A percentile compares a stretch with the other conserved stretches of the same genome.
These are phyloP conservation scores for Nephrotoma guestfalica DNA, from an alignment of 2,888 invertebrate genomes.

Conservation along the genomic window DNA sequence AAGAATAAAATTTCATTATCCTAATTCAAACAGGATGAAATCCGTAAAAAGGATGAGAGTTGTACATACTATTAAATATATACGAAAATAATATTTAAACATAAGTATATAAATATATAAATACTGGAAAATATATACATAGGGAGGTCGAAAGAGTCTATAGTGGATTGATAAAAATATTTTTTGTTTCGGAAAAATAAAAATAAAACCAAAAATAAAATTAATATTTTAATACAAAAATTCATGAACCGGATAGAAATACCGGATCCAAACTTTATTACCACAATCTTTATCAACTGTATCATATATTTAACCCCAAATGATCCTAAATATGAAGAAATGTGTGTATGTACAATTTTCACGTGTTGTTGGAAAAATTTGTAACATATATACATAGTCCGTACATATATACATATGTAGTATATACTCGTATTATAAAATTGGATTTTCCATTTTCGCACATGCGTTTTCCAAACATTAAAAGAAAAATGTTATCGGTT, in stretches of 20 bases:
- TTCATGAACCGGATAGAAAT: slow-evolving; percentile 2
- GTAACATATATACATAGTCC: not conserved
- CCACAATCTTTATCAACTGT: slow-evolving; percentile 3
- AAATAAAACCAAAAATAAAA: not conserved
- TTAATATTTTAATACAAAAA: slow-evolving; percentile 1
- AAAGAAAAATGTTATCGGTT: slow-evolving; percentile 1
- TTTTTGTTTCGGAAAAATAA: not conserved
- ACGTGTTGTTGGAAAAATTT: not conserved
- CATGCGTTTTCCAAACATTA: not conserved
- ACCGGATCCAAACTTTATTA: slow-evolving; percentile 1
- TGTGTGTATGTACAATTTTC: not conserved
- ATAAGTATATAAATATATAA: not conserved
- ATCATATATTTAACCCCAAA: slow-evolving; percentile 1
- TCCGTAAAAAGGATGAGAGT: not conserved
- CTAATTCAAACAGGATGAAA: not conserved
- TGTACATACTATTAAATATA: not conserved
- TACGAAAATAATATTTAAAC: not conserved
- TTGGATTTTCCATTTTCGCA: slow-evolving; percentile 1
- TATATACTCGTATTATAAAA: not conserved
- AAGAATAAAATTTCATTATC: not conserved
- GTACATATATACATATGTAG: not conserved
- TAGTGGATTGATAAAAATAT: not conserved
- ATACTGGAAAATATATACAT: not conserved
- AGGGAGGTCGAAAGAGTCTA: not conserved
- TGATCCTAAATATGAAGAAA: not conserved